Evolutionary conservation across 2,113 vertebrate genomes (phyloP).

Genomic region (Malurus cyaneus): DNA sequence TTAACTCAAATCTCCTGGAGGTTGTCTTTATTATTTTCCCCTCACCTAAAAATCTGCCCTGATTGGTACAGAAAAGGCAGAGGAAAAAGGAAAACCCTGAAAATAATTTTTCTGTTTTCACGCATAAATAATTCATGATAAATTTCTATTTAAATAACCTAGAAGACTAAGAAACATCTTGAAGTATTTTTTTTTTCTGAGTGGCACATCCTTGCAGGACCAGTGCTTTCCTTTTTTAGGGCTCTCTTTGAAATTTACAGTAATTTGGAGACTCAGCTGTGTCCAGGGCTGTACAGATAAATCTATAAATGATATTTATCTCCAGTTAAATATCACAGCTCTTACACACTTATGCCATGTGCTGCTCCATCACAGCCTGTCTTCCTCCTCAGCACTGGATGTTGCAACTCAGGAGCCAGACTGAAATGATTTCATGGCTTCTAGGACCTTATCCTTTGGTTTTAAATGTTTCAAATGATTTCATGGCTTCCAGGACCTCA

Average conservation of each 20-base stretch:
- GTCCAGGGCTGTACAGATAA: not conserved
- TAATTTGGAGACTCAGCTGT: not conserved
- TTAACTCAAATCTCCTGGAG: not conserved
- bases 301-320: not conserved
- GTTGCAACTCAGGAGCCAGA: not conserved
- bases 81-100: not conserved
- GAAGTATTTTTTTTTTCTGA: not conserved
- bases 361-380: not conserved
- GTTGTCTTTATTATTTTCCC: not conserved
- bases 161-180: not conserved
- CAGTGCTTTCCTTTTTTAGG: not conserved
- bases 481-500: not conserved
- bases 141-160: not conserved
- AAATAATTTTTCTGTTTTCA: not conserved
- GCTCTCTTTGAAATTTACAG: not conserved
- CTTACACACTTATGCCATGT: not conserved
- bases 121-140: not conserved
- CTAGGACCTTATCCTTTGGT: not conserved
- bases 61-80: not conserved
- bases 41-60: not conserved
- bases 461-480: not conserved
- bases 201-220: not conserved
- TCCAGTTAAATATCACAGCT: slow-evolving; percentile 2
- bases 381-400: not conserved
- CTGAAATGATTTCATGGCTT: not conserved